Conservation (phyloP, 2,113 vertebrate genomes). For the Elgaria multicarinata region DNA sequence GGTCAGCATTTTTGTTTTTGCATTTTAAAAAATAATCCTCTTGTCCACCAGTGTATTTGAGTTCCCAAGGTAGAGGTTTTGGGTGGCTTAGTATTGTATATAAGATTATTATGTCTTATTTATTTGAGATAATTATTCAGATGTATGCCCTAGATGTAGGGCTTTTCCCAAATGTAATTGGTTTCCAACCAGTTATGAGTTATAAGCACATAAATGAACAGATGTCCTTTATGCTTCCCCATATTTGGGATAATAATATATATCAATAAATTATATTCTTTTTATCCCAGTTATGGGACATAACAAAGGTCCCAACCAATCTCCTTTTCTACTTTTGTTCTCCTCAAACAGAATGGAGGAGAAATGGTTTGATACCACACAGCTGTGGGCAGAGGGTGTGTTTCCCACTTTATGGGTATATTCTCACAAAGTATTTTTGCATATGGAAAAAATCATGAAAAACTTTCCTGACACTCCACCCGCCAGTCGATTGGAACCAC, state of each 20-base stretch:
- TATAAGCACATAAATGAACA: slow-evolving; percentile 84
- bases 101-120: slow-evolving; percentile 82
- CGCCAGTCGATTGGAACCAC: not conserved
- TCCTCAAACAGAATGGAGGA: slow-evolving; percentile 59
- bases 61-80: slow-evolving; percentile 60
- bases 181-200: slow-evolving; percentile 74
- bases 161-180: slow-evolving; percentile 85
- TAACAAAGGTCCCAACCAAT: not conserved
- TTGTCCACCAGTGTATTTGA: slow-evolving; percentile 73
- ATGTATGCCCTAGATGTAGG: slow-evolving; percentile 85
- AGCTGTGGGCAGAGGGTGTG: not conserved
- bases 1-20: too few species aligned
- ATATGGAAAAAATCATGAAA: not conserved
- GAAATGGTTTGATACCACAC: not conserved
- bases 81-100: slow-evolving; percentile 78
- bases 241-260: slow-evolving; percentile 79
- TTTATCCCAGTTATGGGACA: slow-evolving; percentile 43
- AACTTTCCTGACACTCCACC: too few species aligned
- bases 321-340: slow-evolving; percentile 31
- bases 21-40: slow-evolving; percentile 69
- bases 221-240: slow-evolving; percentile 77
- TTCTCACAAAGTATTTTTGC: slow-evolving; percentile 4
- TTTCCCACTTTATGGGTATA: not conserved
- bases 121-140: slow-evolving; percentile 84
- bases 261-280: slow-evolving; percentile 76